Base-by-base conservation (phyloP, 1,140 invertebrate genomes). In the Nasonia vitripennis region DNA sequence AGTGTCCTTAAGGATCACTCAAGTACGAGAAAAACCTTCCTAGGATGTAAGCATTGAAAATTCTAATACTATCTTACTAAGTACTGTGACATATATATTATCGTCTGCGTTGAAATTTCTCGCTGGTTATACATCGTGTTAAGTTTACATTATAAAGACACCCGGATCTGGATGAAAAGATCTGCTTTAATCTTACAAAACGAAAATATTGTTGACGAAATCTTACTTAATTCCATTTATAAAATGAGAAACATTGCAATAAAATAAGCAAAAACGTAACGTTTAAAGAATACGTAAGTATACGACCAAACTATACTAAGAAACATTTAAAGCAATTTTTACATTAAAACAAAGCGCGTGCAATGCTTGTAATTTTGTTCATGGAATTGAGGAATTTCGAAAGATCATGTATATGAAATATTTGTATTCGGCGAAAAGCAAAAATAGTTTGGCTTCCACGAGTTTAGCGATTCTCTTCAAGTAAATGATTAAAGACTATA, bases 1-100 rank as follows among this genome's bases (percentile, higher is more conserved):
- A 82, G 70, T 82, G 70, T 74, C 70, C 80, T 55, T 82, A 75
- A 83, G 55, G 51, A 83, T 75, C 51, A 83, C 81, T 78, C 55
- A 37, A 62, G 10, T 27, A 37, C 11, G 73, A 83, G 73, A 77
- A 77, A 74, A 77, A 75, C 23, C 23, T 82, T 74, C 17, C 17
- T 82, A 82, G 45, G 34, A 48, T 55, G 17, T 82, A 74, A 82
- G 79, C 70, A 82, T 23, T 81, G 20, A 48, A 81, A 81, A 81
- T 81, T 48, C 48, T 27, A 81, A 71, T 71, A 81, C 45, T 81
- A 74, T 41, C 73, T 37, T 74, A 9, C 34, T 41, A 62, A 78
- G 14, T 78, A 31, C 20, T 37, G 9, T 81, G 4, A 37, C 9
- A 23, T 45, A 67, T 79, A 37, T 62, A n/a, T n/a, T 62, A 62